Conservation (phyloP, 2,888 invertebrate species). For the Tinea semifulvella region DNA sequence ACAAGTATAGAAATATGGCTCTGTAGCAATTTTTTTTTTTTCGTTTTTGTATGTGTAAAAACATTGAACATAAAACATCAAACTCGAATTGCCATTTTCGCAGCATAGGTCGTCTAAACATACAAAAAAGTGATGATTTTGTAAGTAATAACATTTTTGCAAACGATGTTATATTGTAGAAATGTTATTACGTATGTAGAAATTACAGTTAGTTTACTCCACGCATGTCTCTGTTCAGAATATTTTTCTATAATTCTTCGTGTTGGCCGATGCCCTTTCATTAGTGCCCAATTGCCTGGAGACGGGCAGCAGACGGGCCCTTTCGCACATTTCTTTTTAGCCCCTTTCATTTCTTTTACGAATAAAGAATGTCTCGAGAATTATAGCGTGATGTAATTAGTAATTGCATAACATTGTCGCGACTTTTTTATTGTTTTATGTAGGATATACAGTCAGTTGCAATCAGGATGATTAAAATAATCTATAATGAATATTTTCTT, state of each 20-base stretch:
- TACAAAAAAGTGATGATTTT: too few species aligned
- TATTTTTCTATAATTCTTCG: constrained; percentile 47
- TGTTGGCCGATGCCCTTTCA: constrained; percentile 49
- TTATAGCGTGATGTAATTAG: constrained; percentile 43
- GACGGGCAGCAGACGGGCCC: constrained; percentile 30
- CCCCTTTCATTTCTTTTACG: constrained; percentile 25
- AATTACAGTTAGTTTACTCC: constrained; percentile 25
- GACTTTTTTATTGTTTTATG: constrained; percentile 2
- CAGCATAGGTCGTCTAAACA: too few species aligned
- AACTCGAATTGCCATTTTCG: too few species aligned
- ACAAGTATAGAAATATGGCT: too few species aligned
- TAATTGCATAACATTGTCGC: not conserved
- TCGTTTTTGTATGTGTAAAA: too few species aligned
- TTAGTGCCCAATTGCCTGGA: constrained; percentile 54
- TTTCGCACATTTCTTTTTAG: constrained; percentile 57
- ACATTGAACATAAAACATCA: too few species aligned
- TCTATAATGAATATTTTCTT: too few species aligned
- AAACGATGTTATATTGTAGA: not conserved
- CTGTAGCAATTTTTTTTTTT: too few species aligned
- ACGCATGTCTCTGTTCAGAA: constrained; percentile 26
- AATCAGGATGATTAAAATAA: too few species aligned
- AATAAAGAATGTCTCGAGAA: constrained; percentile 37
- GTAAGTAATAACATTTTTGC: too few species aligned
- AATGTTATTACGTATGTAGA: too few species aligned
- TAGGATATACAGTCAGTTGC: too few species aligned